Evolutionary conservation across 2,888 invertebrate species (phyloP).

Genomic region (Blastobasis adustella): DNA sequence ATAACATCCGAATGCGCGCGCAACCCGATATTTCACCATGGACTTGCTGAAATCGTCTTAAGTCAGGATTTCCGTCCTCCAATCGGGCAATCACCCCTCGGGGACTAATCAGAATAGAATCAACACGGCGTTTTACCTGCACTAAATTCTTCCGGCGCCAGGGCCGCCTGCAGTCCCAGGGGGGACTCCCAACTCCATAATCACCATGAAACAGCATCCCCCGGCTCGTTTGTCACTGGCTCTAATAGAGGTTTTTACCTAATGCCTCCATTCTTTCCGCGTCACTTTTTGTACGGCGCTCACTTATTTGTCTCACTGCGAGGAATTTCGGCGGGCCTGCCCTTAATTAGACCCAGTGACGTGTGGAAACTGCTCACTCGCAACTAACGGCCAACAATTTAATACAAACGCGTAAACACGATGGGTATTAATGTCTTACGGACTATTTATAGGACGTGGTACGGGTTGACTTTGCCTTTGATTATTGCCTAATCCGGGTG

Average conservation of each 20-base stretch:
- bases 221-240: constrained; percentile 41
- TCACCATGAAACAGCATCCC: constrained; percentile 37
- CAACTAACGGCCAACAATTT: constrained; percentile 1
- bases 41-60: too few species aligned
- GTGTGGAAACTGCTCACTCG: constrained; percentile 12
- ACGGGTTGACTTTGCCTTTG: too few species aligned
- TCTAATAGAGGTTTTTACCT: constrained; percentile 47
- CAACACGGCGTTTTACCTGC: constrained; percentile 3
- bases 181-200: constrained; percentile 21
- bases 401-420: constrained; percentile 2
- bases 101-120: constrained; percentile 2
- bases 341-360: constrained; percentile 23
- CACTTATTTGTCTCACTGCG: constrained; percentile 28
- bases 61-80: too few species aligned
- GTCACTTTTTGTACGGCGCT: constrained; percentile 30
- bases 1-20: too few species aligned
- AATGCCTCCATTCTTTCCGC: constrained; percentile 39
- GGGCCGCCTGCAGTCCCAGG: constrained; percentile 7
- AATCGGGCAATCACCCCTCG: too few species aligned
- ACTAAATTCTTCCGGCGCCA: constrained; percentile 5
- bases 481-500: too few species aligned
- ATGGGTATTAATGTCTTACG: too few species aligned
- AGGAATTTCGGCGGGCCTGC: constrained; percentile 17
- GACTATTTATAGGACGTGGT: too few species aligned
- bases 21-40: too few species aligned